These are phyloP conservation scores for Drosophila simulans DNA, from an alignment of 1,140 invertebrate species.

Conservation along the genomic window DNA sequence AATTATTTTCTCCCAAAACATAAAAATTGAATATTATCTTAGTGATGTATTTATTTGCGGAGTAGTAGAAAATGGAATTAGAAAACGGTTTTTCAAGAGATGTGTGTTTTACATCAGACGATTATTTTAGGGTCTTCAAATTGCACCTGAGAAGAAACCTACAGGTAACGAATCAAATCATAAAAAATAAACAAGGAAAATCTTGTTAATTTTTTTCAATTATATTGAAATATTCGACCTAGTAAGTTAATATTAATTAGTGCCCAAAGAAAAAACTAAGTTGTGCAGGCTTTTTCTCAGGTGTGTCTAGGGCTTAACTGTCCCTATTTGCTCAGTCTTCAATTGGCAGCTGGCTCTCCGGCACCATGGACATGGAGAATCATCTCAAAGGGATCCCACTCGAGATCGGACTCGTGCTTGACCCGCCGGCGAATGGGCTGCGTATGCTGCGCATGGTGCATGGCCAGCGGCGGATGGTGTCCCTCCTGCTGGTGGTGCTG, in stretches of 20 bases:
- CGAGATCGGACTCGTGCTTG: conserved; percentile 74
- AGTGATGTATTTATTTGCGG: conserved; percentile 35
- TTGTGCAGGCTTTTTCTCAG: background rate
- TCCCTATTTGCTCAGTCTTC: conserved; percentile 57
- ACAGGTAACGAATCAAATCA: background rate
- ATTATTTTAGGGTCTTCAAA: conserved; percentile 38
- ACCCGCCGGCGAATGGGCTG: conserved; percentile 50
- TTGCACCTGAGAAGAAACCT: conserved; percentile 4
- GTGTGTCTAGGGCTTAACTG: background rate
- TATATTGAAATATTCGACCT: background rate
- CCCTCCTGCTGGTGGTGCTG: conserved; percentile 56
- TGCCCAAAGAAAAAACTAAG: background rate
- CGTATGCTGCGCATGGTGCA: conserved; percentile 58
- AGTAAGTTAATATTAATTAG: background rate
- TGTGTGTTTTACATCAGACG: conserved; percentile 60
- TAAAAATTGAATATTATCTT: background rate
- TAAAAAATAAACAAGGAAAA: background rate
- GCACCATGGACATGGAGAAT: conserved; percentile 77
- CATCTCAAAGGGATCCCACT: conserved; percentile 84
- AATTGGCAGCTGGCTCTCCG: conserved; percentile 73
- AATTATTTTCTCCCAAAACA: too few relatives aligned
- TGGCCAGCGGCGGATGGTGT: conserved; percentile 30
- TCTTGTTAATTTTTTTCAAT: background rate
- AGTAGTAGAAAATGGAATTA: conserved; percentile 58
- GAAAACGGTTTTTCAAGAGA: conserved; percentile 47